phyloP scores from a whole-genome alignment of 2,113 vertebrate genomes.

The Thymallus thymallus region DNA sequence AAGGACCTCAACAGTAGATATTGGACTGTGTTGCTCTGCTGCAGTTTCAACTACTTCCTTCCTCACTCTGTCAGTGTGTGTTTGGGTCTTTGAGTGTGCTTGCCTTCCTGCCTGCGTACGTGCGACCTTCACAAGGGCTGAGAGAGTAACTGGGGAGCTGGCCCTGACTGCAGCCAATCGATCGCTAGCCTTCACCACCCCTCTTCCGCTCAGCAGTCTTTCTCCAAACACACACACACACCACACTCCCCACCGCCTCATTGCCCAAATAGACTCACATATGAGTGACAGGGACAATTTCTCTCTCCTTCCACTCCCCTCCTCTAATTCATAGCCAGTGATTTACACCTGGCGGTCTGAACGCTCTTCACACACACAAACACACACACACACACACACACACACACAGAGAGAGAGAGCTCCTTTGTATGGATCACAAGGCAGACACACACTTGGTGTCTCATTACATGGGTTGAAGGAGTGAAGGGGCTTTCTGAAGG shows the following conservation, averaged over 20 bases:
- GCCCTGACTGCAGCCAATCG: slow-evolving; percentile 67
- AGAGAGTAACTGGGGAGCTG: slow-evolving; percentile 65
- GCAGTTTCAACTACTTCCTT: no score
- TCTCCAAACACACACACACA: slow-evolving; percentile 39
- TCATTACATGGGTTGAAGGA: slow-evolving; percentile 53
- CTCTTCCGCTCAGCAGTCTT: slow-evolving; percentile 40
- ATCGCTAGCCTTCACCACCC: slow-evolving; percentile 54
- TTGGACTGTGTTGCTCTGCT: no score
- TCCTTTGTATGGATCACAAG: slow-evolving; percentile 54
- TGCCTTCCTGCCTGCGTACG: slow-evolving; percentile 14
- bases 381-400: slow-evolving; percentile 14
- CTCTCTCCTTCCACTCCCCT: slow-evolving; percentile 55
- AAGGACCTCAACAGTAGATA: no score
- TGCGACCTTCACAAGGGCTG: slow-evolving; percentile 68
- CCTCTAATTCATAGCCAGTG: slow-evolving; percentile 69
- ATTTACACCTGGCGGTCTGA: slow-evolving; percentile 59
- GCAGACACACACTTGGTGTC: slow-evolving; percentile 64
- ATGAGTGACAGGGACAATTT: slow-evolving; percentile 71
- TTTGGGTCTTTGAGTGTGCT: slow-evolving; percentile 10
- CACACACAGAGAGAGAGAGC: slow-evolving; percentile 17
- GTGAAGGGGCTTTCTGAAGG: slow-evolving; percentile 54
- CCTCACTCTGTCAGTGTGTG: slow-evolving; percentile 1
- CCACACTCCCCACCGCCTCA: slow-evolving; percentile 49
- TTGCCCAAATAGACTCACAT: slow-evolving; percentile 73
- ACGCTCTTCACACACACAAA: slow-evolving; percentile 34